Evolutionary conservation across 2,888 invertebrate genomes (phyloP).

Genomic region (Cantharis nigra): DNA sequence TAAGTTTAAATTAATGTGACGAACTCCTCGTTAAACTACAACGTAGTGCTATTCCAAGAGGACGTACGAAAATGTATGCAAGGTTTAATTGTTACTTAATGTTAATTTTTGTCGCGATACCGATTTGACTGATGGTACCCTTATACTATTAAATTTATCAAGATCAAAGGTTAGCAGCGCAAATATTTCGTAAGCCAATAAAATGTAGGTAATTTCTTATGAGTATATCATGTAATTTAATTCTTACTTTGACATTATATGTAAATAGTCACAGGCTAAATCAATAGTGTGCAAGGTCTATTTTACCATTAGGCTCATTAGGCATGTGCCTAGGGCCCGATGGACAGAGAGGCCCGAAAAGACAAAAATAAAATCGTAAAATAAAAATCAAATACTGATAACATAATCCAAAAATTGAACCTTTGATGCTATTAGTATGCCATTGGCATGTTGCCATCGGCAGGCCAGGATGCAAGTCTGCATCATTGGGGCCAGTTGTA

Average conservation of each 20-base stretch:
- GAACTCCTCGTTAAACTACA: constrained; percentile 19
- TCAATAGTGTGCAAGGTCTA: no score
- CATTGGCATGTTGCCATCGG: no score
- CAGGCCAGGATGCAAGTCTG: no score
- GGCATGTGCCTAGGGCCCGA: no score
- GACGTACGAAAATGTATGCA: constrained; percentile 8
- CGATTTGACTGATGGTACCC: not conserved
- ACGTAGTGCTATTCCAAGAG: not conserved
- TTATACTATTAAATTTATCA: not conserved
- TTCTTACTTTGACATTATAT: not conserved
- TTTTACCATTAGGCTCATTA: no score
- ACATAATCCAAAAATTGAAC: no score
- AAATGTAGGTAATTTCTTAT: not conserved
- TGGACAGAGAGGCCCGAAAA: no score
- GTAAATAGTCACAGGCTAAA: no score
- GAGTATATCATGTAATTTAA: not conserved
- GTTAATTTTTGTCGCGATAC: constrained; percentile 9
- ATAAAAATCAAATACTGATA: no score
- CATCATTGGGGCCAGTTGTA: no score
- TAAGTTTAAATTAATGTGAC: constrained; percentile 33
- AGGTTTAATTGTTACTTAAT: constrained; percentile 17
- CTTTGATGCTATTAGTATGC: no score
- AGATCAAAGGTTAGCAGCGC: not conserved
- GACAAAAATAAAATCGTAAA: no score
- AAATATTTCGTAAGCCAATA: not conserved